phyloP scores from a whole-genome alignment of 2,113 vertebrate genomes.

The Notothenia coriiceps region DNA sequence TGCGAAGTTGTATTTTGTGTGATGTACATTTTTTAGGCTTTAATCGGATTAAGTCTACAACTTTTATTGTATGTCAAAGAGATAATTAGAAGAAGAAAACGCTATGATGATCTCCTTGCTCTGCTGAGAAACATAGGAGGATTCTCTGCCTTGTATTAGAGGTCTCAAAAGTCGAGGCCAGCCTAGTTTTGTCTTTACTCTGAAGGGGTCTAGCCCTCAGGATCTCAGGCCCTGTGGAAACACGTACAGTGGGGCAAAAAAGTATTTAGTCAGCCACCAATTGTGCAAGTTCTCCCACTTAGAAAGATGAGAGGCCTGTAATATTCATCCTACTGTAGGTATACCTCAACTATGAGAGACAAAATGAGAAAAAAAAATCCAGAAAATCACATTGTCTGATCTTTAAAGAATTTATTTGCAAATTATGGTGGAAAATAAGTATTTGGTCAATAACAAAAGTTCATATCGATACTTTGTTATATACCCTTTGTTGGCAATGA shows the following conservation, averaged over 20 bases:
- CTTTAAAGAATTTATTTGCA: no score
- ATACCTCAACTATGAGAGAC: no score
- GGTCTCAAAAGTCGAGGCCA: slow-evolving; percentile 36
- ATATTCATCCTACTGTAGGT: no score
- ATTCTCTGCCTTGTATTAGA: slow-evolving; percentile 7
- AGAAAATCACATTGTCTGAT: no score
- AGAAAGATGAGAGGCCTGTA: no score
- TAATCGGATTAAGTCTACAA: background rate
- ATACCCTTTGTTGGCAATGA: no score
- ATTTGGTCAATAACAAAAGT: no score
- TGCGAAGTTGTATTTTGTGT: background rate
- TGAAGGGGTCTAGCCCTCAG: slow-evolving; percentile 8
- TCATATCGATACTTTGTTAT: no score
- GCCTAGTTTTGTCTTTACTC: slow-evolving; percentile 31
- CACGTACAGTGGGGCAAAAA: background rate
- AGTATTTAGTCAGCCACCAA: no score
- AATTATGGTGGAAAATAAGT: no score
- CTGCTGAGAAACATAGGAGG: slow-evolving; percentile 11
- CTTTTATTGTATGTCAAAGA: slow-evolving; percentile 8
- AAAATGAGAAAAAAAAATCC: no score
- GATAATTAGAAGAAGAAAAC: slow-evolving; percentile 17
- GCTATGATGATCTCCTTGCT: slow-evolving; percentile 8
- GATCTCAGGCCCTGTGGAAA: slow-evolving; percentile 8
- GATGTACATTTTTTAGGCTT: slow-evolving; percentile 11
- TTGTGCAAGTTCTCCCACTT: no score